Evolutionary conservation across 23 tunicate species (phyloP).

Genomic region (Styela clava): DNA sequence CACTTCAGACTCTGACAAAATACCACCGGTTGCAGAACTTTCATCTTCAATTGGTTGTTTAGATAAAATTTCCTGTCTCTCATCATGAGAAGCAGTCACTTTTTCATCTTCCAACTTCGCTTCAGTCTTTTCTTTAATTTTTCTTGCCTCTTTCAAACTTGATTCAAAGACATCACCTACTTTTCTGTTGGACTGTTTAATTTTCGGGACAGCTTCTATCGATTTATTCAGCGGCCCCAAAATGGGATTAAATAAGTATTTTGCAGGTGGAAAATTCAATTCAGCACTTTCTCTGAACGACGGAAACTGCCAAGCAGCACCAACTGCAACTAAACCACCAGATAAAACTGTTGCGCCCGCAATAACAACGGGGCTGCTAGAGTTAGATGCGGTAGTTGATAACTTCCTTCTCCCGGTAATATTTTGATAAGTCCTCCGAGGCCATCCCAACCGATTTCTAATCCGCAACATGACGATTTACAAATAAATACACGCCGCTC

Average conservation of each 20-base stretch:
- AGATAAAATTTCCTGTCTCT: not conserved
- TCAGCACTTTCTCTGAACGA: conserved; percentile 1
- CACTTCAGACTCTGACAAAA: not conserved
- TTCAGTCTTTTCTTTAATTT: not conserved
- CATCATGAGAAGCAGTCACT: not conserved
- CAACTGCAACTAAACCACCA: not conserved
- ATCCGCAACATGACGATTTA: not conserved
- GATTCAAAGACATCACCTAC: not conserved
- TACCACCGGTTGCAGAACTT: not conserved
- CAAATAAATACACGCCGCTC: too few species aligned
- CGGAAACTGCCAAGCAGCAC: conserved; percentile 19
- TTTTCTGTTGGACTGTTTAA: not conserved
- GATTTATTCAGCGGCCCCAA: conserved; percentile 7
- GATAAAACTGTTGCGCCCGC: not conserved
- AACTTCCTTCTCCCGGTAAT: not conserved
- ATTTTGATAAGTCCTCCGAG: not conserved
- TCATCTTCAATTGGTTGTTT: not conserved
- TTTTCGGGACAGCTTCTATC: not conserved
- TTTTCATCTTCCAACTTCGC: not conserved
- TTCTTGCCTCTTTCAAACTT: conserved; percentile 7
- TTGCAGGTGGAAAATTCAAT: conserved; percentile 1
- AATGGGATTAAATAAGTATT: conserved; percentile 12
- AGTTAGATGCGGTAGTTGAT: not conserved
- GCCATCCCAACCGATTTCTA: not conserved
- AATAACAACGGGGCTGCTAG: not conserved